Conservation (phyloP, 2,113 vertebrate genomes). For the Mixornis gularis region DNA sequence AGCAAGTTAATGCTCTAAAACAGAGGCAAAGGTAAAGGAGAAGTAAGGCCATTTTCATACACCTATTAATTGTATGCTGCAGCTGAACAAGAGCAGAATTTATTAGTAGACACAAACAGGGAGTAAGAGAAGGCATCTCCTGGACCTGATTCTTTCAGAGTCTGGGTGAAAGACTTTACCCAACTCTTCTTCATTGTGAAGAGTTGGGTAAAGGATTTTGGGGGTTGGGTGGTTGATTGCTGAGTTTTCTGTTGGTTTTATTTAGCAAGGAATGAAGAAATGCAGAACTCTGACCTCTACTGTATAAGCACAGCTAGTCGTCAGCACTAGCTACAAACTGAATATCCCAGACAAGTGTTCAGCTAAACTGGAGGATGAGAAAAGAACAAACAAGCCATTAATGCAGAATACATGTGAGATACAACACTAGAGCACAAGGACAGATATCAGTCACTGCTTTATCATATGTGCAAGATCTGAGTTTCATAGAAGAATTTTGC, state of each 20-base stretch:
- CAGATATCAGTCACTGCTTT: background rate
- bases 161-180: too few relatives aligned
- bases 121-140: background rate
- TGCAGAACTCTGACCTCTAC: background rate
- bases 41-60: background rate
- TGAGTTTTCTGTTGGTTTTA: background rate
- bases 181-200: too few relatives aligned
- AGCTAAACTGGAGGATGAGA: background rate
- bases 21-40: background rate
- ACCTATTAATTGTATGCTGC: background rate
- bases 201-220: background rate
- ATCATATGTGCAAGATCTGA: rapidly evolving
- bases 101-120: background rate
- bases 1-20: background rate
- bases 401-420: background rate
- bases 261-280: background rate
- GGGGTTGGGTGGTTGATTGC: background rate
- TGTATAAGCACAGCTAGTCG: background rate
- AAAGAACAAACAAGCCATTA: background rate
- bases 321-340: background rate
- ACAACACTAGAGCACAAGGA: background rate
- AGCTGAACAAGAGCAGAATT: background rate
- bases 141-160: background rate
- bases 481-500: background rate
- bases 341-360: background rate